A percentile compares a stretch with the other conserved stretches of the same genome.
Evolutionary conservation across 2,888 invertebrate species (phyloP).

Genomic region (Synergus japonicus): DNA sequence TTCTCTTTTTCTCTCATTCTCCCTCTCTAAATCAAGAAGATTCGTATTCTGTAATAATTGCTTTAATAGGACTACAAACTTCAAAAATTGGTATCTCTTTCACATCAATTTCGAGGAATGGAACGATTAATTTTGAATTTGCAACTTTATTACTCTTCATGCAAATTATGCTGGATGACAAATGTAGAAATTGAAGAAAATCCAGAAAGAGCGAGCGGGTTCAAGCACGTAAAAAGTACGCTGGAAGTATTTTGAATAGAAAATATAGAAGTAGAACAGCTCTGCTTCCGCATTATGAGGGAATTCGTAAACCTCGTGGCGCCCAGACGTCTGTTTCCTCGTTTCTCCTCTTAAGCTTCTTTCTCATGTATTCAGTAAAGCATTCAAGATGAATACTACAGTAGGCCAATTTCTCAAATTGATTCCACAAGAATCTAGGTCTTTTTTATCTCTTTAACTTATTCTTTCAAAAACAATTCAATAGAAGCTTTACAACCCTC

Average conservation of each 20-base stretch:
- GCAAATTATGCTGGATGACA: not conserved
- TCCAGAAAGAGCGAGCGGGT: not conserved
- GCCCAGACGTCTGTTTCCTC: constrained; percentile 48
- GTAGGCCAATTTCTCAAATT: not conserved
- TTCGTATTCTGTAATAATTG: not conserved
- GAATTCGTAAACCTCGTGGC: constrained; percentile 45
- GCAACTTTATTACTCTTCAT: not conserved
- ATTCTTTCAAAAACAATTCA: not conserved
- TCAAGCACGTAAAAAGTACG: not conserved
- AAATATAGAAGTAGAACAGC: constrained; percentile 9
- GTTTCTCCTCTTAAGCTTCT: not conserved
- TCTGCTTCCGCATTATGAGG: constrained; percentile 21
- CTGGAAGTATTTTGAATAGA: constrained; percentile 14
- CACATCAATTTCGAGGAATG: not conserved
- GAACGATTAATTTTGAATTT: not conserved
- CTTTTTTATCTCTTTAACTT: not conserved
- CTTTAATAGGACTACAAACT: not conserved
- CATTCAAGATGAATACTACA: not conserved
- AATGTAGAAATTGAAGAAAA: not conserved
- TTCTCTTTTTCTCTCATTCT: no score
- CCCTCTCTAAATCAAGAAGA: no score
- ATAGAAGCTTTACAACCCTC: not conserved
- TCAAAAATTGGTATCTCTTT: not conserved
- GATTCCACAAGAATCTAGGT: not conserved
- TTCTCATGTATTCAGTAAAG: not conserved